Conservation (phyloP, 2,888 invertebrate species). For the Tolmerus cingulatus region DNA sequence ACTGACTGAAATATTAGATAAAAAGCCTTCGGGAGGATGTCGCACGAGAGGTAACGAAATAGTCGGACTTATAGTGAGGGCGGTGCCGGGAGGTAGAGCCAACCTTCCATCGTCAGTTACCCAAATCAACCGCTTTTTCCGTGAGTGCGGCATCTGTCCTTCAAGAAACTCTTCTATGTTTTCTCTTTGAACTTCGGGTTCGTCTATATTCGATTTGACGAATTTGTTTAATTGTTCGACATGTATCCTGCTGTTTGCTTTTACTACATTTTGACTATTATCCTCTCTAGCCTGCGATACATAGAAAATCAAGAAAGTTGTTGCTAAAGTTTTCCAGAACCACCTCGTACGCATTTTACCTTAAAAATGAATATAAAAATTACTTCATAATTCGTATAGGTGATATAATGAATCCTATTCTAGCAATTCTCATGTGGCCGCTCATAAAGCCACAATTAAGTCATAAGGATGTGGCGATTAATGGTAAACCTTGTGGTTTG, state of each 20-base stretch:
- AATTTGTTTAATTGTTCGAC: not conserved
- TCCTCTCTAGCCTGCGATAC: not conserved
- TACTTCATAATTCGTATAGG: not conserved
- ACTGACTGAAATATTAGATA: constrained; percentile 83
- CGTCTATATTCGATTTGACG: not conserved
- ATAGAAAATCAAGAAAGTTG: not conserved
- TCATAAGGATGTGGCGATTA: too few species aligned
- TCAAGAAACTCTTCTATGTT: constrained; percentile 53
- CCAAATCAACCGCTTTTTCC: constrained; percentile 85
- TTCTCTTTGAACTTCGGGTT: not conserved
- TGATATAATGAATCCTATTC: too few species aligned
- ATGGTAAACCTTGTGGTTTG: too few species aligned
- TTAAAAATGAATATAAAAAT: not conserved
- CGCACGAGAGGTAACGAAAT: constrained; percentile 82
- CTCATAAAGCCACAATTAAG: too few species aligned
- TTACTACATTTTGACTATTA: not conserved
- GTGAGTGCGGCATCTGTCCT: constrained; percentile 68
- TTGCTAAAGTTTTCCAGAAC: constrained; percentile 18
- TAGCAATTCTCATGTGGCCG: too few species aligned
- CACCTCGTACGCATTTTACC: constrained; percentile 31
- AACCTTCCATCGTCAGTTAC: constrained; percentile 84
- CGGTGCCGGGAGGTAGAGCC: constrained; percentile 84
- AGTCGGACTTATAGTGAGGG: constrained; percentile 81
- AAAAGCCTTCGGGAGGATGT: constrained; percentile 85
- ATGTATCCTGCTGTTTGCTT: not conserved